A percentile compares a stretch with the other conserved stretches of the same genome.
Evolutionary conservation across 2,113 vertebrate genomes (phyloP).

Genomic region (Anguilla rostrata): DNA sequence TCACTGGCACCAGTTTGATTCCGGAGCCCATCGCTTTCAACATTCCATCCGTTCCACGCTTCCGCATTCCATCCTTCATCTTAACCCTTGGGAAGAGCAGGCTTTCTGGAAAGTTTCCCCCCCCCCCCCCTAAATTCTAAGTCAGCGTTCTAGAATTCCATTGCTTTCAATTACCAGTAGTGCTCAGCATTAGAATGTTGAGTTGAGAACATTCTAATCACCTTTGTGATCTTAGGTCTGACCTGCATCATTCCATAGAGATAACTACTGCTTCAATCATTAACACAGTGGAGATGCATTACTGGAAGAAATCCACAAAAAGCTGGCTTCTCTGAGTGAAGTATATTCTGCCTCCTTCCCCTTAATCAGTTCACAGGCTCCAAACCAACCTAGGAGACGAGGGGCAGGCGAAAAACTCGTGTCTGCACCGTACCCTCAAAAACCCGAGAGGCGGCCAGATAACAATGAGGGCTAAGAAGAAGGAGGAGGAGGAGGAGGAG

Average conservation of each 20-base stretch:
- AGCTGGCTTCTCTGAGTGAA: not conserved
- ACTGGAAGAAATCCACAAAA: not conserved
- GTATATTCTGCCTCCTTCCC: not conserved
- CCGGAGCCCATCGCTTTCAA: not conserved
- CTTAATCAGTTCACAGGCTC: not conserved
- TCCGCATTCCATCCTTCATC: not conserved
- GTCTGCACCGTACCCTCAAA: not conserved
- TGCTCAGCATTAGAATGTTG: no score
- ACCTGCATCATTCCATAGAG: not conserved
- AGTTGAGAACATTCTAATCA: no score
- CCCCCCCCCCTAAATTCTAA: no score
- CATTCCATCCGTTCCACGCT: not conserved
- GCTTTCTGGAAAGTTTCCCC: no score
- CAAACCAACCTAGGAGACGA: not conserved
- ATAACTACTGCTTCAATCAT: not conserved
- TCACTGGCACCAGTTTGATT: slow-evolving; percentile 1
- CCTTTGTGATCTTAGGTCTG: not conserved
- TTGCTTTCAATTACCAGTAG: no score
- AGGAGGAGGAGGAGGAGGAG: not conserved
- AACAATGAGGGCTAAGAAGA: not conserved
- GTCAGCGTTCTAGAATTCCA: no score
- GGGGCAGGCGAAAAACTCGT: not conserved
- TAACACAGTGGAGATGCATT: not conserved
- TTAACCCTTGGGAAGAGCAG: not conserved
- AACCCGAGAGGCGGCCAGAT: not conserved